A percentile compares a stretch with the other conserved stretches of the same genome.
Evolutionary conservation across 2,797 vertebrate species (phyloP).

Genomic region (Bradypus variegatus): DNA sequence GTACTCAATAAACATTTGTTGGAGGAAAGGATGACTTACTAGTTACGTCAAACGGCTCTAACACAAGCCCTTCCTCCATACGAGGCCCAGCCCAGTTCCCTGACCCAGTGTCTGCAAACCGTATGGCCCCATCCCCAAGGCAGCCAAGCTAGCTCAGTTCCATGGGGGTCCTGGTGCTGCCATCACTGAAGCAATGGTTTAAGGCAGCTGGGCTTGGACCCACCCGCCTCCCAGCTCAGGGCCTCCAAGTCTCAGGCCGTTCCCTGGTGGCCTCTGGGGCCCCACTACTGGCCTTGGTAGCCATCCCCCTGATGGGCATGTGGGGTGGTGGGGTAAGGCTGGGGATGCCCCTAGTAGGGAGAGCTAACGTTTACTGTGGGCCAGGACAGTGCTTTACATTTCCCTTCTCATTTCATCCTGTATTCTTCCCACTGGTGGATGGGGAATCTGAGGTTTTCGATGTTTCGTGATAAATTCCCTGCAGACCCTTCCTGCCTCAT

Average conservation of each 20-base stretch:
- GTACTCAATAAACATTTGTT: not conserved
- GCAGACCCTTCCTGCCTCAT: too few species aligned
- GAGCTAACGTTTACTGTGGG: not conserved
- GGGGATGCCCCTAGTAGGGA: not conserved
- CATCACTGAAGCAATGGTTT: not conserved
- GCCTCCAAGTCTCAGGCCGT: not conserved
- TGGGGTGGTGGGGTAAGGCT: not conserved
- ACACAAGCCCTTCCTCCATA: not conserved
- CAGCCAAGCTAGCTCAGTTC: not conserved
- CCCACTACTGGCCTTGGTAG: not conserved
- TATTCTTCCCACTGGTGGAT: not conserved
- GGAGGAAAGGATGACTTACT: not conserved
- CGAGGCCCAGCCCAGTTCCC: not conserved
- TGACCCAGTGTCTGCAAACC: not conserved
- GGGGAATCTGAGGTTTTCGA: not conserved
- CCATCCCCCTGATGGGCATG: not conserved
- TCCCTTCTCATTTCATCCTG: not conserved
- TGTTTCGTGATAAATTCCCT: not conserved
- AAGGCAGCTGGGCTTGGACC: not conserved
- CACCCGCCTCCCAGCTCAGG: not conserved
- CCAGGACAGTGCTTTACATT: not conserved
- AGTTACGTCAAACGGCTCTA: not conserved
- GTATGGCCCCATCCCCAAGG: not conserved
- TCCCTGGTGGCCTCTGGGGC: not conserved
- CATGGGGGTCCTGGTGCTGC: not conserved